A percentile compares a stretch with the other conserved stretches of the same genome.
phyloP scores from a whole-genome alignment of 2,888 invertebrate species.

The Bibio marci region DNA sequence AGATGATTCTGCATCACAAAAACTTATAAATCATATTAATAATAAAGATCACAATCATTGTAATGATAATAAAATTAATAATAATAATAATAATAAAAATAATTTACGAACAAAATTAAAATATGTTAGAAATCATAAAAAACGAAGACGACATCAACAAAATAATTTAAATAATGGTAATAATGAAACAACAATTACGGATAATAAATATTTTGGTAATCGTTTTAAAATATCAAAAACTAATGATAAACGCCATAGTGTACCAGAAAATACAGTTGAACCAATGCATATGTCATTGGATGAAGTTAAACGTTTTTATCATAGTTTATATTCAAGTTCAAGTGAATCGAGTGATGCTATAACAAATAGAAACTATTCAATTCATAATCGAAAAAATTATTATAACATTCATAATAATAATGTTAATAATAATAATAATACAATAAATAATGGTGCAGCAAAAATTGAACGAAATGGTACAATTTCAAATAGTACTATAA shows the following conservation, averaged over 20 bases:
- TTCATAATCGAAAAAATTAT: conserved; percentile 15
- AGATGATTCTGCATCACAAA: not conserved
- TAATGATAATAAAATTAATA: not conserved
- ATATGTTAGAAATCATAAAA: conserved; percentile 21
- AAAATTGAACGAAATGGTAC: too few species aligned
- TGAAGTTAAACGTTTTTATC: conserved; percentile 68
- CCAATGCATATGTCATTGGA: conserved; percentile 53
- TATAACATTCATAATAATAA: too few species aligned
- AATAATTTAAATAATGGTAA: not conserved
- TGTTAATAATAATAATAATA: not conserved
- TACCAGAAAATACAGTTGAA: conserved; percentile 48
- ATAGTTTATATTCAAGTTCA: conserved; percentile 62
- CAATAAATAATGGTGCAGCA: too few species aligned
- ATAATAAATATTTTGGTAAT: not conserved
- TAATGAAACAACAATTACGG: too few species aligned
- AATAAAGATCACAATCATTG: conserved; percentile 21
- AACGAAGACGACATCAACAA: conserved; percentile 18
- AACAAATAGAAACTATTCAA: conserved; percentile 3
- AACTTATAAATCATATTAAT: not conserved
- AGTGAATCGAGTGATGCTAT: conserved; percentile 32
- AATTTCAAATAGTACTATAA: conserved; percentile 12
- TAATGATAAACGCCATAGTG: conserved; percentile 46
- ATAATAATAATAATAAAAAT: conserved; percentile 3
- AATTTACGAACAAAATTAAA: conserved; percentile 11
- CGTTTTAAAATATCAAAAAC: conserved; percentile 5